A percentile compares a stretch with the other conserved stretches of the same genome.
Conservation (phyloP, 2,888 invertebrate species). For the Spisula subtruncata region DNA sequence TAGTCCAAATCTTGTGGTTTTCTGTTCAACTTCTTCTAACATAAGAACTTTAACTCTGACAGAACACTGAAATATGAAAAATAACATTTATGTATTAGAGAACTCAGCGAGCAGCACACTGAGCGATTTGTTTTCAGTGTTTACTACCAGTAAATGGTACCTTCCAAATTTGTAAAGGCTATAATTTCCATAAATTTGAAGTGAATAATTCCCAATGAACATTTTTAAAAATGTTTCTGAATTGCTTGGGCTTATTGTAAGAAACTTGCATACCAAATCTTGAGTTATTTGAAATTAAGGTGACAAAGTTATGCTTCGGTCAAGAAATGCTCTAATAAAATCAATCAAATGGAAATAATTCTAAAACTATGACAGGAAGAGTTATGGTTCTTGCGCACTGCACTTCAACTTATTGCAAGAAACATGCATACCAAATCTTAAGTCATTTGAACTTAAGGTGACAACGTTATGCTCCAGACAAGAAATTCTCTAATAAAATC, state of each 20-base stretch:
- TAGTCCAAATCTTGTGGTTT: too few species aligned
- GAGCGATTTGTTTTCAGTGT: too few species aligned
- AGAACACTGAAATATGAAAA: too few species aligned
- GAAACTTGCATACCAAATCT: not conserved
- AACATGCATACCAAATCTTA: not conserved
- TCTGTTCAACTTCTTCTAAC: too few species aligned
- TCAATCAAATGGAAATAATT: slow-evolving; percentile 11
- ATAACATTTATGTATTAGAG: too few species aligned
- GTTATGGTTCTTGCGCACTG: slow-evolving; percentile 20
- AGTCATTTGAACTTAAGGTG: not conserved
- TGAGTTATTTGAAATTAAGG: not conserved
- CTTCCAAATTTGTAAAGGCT: too few species aligned
- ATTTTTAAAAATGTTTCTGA: too few species aligned
- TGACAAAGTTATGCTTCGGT: not conserved
- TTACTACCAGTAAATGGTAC: too few species aligned
- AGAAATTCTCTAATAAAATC: not conserved
- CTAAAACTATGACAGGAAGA: not conserved
- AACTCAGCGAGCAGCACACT: too few species aligned
- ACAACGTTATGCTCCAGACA: not conserved
- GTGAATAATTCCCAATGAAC: too few species aligned
- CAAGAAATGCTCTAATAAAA: not conserved
- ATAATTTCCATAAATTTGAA: too few species aligned
- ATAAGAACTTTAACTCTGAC: too few species aligned
- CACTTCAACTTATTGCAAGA: not conserved
- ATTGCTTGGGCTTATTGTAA: not conserved